phyloP scores from a whole-genome alignment of 2,888 invertebrate genomes.

The Volucella bombylans region DNA sequence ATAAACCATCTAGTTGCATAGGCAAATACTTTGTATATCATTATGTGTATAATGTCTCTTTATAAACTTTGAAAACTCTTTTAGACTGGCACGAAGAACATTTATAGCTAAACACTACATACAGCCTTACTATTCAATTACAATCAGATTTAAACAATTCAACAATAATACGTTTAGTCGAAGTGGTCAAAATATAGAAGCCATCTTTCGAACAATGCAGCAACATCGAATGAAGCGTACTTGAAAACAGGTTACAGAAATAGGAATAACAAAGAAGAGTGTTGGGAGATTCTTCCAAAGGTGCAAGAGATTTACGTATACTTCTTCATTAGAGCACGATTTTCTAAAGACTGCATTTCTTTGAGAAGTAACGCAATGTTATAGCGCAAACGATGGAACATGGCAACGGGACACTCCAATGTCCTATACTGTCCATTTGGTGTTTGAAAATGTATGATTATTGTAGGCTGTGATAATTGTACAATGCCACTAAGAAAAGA shows the following conservation, averaged over 20 bases:
- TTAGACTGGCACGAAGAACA: constrained; percentile 71
- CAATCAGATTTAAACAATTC: constrained; percentile 69
- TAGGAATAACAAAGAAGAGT: constrained; percentile 48
- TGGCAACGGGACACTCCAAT: constrained; percentile 83
- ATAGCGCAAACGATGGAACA: constrained; percentile 84
- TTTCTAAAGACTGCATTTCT: constrained; percentile 83
- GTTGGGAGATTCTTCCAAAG: constrained; percentile 38
- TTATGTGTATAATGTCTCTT: constrained; percentile 64
- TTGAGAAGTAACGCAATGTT: constrained; percentile 83
- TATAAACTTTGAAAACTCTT: constrained; percentile 63
- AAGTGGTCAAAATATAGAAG: constrained; percentile 59
- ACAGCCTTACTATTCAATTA: constrained; percentile 72
- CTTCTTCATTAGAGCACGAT: constrained; percentile 82
- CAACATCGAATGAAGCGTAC: constrained; percentile 64
- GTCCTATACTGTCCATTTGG: constrained; percentile 82
- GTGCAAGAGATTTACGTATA: constrained; percentile 70
- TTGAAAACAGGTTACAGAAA: constrained; percentile 51
- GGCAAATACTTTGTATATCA: constrained; percentile 69
- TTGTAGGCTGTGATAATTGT: constrained; percentile 82
- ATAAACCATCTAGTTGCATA: constrained; percentile 67
- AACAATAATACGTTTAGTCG: constrained; percentile 59
- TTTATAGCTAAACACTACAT: constrained; percentile 69
- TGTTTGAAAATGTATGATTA: constrained; percentile 83
- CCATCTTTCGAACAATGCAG: constrained; percentile 54
- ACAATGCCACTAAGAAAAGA: constrained; percentile 80